These are phyloP conservation scores for Paralvinella palmiformis DNA, from an alignment of 1,140 invertebrate species.

Conservation along the genomic window DNA sequence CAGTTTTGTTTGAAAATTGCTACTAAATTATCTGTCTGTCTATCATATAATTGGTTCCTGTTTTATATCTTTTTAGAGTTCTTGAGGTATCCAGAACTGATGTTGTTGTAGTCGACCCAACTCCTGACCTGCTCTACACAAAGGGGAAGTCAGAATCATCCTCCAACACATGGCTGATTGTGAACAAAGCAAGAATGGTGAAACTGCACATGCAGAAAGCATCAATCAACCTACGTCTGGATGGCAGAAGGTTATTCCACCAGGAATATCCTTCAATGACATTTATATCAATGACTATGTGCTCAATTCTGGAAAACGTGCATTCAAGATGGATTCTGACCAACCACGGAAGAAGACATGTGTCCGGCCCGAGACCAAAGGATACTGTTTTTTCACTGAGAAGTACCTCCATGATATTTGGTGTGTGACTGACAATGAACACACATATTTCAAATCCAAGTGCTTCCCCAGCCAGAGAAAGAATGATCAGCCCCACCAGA, in stretches of 20 bases:
- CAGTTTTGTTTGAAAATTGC: no score
- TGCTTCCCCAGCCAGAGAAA: slow-evolving; percentile 1
- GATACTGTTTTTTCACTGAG: slow-evolving; percentile 3
- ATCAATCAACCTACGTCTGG: not conserved
- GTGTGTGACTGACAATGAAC: not conserved
- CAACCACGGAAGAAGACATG: slow-evolving; percentile 1
- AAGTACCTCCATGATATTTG: not conserved
- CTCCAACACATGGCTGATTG: slow-evolving; percentile 2
- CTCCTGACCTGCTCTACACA: slow-evolving; percentile 4
- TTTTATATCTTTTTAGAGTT: slow-evolving; percentile 2
- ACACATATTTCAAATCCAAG: slow-evolving; percentile 1
- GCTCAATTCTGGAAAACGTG: slow-evolving; percentile 1
- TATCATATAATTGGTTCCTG: slow-evolving; percentile 4
- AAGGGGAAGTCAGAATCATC: slow-evolving; percentile 6
- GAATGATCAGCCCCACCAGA: not conserved
- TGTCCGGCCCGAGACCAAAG: slow-evolving; percentile 3
- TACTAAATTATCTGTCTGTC: not conserved
- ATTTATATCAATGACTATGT: slow-evolving; percentile 3
- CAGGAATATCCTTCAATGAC: not conserved
- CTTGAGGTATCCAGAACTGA: not conserved
- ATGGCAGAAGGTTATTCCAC: not conserved
- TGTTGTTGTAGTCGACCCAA: not conserved
- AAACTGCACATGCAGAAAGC: not conserved
- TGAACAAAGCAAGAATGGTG: slow-evolving; percentile 5
- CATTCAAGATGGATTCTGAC: not conserved